Conservation (phyloP, 2,113 vertebrate genomes). For the Lathamus discolor region DNA sequence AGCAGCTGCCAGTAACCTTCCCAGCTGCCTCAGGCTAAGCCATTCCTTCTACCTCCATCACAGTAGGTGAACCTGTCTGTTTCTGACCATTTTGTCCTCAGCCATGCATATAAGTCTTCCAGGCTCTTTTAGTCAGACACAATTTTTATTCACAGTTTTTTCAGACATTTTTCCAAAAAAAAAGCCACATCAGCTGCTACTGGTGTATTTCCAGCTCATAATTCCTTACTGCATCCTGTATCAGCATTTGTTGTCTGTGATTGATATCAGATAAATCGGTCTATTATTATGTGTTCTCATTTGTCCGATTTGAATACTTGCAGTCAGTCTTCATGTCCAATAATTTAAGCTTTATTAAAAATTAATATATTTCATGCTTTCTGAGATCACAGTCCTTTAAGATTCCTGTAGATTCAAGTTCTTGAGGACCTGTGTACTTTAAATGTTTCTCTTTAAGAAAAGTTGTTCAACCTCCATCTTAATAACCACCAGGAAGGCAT, state of each 20-base stretch:
- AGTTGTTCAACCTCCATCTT: background rate
- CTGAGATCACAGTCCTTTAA: background rate
- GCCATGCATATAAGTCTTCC: background rate
- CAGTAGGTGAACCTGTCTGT: background rate
- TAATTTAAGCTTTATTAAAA: slow-evolving; percentile 5
- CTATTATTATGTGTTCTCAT: background rate
- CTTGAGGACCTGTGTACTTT: background rate
- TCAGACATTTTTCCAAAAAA: background rate
- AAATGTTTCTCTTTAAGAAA: background rate
- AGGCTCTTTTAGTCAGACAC: background rate
- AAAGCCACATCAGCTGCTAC: background rate
- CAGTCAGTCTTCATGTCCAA: background rate
- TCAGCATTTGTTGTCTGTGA: background rate
- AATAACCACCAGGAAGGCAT: background rate
- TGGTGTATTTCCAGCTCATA: background rate
- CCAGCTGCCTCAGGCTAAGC: background rate
- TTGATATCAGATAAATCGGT: background rate
- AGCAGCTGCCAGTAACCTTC: background rate
- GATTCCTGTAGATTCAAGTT: background rate
- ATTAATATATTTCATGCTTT: background rate
- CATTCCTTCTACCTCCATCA: background rate
- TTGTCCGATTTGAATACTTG: background rate
- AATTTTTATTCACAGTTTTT: background rate
- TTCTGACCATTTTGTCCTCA: background rate
- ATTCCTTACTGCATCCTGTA: background rate